Base-by-base conservation (phyloP, 2,113 vertebrate species). In the Pitta sordida region DNA sequence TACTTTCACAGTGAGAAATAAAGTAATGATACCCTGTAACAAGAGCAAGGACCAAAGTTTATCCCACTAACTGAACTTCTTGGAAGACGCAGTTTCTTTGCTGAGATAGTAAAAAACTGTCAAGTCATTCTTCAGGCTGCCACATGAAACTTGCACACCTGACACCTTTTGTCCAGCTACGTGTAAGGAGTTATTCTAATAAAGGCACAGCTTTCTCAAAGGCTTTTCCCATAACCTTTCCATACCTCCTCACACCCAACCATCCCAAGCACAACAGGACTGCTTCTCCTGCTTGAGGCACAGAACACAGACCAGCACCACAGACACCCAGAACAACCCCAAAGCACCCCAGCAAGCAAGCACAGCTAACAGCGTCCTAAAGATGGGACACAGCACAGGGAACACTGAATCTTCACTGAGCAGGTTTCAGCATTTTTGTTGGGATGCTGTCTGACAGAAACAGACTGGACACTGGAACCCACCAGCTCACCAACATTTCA, bases 161-260 rank as follows among this genome's bases (percentile, higher is more conserved):
- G 20, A 86, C 77, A 73, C 16, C 7, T 71, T 73, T 53, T 49
- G 6, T 22, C 55, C 68, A 65, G 17, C 21, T 74, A 3, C 4
- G 14, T 41, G 14, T 43, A 43, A 32, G 10, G 53, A 81, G 20
- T 18, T 53, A 53, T 26, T 55, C 30, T 37, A 71, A 78, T 32
- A 74, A 70, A 88, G 29, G 59, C 18, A 56, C 9, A 36, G 23
- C 27, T 74, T 59, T 62, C 10, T 69, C 23, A 18, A 37, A 17
- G 23, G 27, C 13, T 69, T 83, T 76, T 68, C 41, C 27, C 9
- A 11, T 8, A 76, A 58, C 51, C 34, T 80, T 76, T 32, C 55
- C 11, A 20, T 3, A 21, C 4, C 16, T 36, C 32, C 64, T 76
- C 53, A 52, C 7, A 52, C 3, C 12, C 1, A 0, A 36, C 23